Percentiles rank a stretch among this genome's conserved stretches.
Conservation (phyloP, 2,797 vertebrate species). For the Hybognathus amarus region DNA sequence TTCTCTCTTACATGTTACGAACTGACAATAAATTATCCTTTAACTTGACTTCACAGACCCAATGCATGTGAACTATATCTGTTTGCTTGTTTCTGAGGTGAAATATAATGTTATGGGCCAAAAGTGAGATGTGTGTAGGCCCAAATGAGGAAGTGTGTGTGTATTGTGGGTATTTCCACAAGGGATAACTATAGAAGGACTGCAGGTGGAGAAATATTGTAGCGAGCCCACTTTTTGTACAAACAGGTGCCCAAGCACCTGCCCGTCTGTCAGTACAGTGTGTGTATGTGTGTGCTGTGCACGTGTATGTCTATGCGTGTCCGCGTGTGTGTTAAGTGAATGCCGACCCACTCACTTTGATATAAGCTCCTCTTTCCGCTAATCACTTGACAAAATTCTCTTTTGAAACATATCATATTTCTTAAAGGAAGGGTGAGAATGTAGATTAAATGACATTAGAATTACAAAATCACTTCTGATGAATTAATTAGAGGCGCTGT, state of each 20-base stretch:
- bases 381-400: conserved; percentile 36
- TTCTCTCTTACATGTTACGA: neutral
- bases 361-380: conserved; percentile 4
- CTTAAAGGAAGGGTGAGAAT: neutral
- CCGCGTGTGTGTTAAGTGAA: conserved; percentile 13
- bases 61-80: neutral
- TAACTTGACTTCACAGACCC: neutral
- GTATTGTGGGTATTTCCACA: conserved; percentile 46
- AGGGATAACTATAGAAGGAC: conserved; percentile 40
- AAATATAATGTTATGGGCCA: neutral
- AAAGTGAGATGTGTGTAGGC: conserved; percentile 56
- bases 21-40: conserved; percentile 18
- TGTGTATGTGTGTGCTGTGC: conserved; percentile 33
- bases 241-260: conserved; percentile 61
- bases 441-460: neutral
- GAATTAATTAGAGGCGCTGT: neutral
- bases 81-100: neutral
- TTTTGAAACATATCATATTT: conserved; percentile 9
- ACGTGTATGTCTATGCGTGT: conserved; percentile 27
- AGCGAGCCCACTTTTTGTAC: conserved; percentile 33
- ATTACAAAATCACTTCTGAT: neutral
- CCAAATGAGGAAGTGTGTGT: conserved; percentile 17
- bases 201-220: conserved; percentile 57
- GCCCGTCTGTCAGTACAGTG: conserved; percentile 46
- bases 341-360: neutral